Evolutionary conservation across 30 jellyfish, hydroid and myxozoan genomes (phyloP).

Genomic region (Catostylus mosaicus): DNA sequence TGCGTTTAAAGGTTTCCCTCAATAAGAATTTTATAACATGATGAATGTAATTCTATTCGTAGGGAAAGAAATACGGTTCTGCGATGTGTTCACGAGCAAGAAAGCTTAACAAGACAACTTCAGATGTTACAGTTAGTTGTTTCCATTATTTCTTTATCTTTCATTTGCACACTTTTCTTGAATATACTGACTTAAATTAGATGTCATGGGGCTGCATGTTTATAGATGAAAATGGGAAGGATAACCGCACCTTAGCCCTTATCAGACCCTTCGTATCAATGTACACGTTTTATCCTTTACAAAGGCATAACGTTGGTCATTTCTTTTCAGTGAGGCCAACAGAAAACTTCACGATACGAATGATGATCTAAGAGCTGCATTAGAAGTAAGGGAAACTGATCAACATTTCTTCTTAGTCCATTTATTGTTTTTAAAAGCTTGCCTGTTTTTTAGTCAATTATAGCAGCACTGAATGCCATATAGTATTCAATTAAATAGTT

Average conservation of each 20-base stretch:
- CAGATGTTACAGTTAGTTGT: slow-evolving; percentile 79
- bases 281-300: no score
- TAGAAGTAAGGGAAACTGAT: slow-evolving; percentile 64
- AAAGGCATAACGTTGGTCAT: no score
- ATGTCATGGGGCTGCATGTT: no score
- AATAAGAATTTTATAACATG: no score
- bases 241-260: no score
- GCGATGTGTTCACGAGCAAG: slow-evolving; percentile 93
- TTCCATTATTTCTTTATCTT: neutral
- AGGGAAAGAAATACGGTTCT: slow-evolving; percentile 91
- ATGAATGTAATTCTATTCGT: no score
- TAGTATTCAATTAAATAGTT: no score
- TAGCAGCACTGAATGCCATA: neutral
- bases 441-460: neutral
- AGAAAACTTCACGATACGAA: slow-evolving; percentile 92
- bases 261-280: no score
- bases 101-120: slow-evolving; percentile 90
- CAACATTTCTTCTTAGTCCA: no score
- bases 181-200: neutral
- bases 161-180: neutral
- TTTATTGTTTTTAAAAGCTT: neutral
- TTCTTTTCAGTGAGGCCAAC: slow-evolving; percentile 90
- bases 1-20: no score
- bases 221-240: no score
- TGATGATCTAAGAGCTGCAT: slow-evolving; percentile 93